These are phyloP conservation scores for Drosophila lacertosa DNA, from an alignment of 1,140 invertebrate species.

Conservation along the genomic window DNA sequence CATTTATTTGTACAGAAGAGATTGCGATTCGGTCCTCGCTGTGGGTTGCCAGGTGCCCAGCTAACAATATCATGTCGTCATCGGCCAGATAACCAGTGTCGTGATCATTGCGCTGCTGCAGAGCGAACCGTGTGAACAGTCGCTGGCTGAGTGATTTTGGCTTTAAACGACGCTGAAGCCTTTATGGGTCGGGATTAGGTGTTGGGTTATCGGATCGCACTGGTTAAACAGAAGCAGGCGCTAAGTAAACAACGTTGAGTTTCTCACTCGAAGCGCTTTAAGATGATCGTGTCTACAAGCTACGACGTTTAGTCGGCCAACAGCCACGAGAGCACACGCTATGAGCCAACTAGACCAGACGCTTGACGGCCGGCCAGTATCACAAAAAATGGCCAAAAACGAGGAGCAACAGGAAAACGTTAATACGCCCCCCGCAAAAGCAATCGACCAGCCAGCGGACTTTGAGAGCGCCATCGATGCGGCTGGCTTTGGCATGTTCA, in stretches of 20 bases:
- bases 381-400: conserved; percentile 22
- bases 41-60: conserved; percentile 23
- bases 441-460: conserved; percentile 83
- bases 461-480: conserved; percentile 87
- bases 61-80: conserved; percentile 37
- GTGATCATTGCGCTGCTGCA: conserved; percentile 18
- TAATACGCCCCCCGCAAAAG: neutral
- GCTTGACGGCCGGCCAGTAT: neutral
- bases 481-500: conserved; percentile 88
- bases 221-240: conserved; percentile 7
- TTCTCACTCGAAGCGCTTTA: conserved; percentile 18
- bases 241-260: neutral
- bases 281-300: conserved; percentile 34
- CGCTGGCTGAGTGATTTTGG: conserved; percentile 55
- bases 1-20: conserved; percentile 22
- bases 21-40: neutral
- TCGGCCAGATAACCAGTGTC: conserved; percentile 28
- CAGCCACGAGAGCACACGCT: conserved; percentile 15
- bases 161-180: conserved; percentile 4
- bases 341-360: conserved; percentile 30
- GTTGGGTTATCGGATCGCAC: neutral
- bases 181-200: too few relatives aligned
- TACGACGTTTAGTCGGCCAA: conserved; percentile 54
- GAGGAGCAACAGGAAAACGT: conserved; percentile 4
- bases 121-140: conserved; percentile 51